Evolutionary conservation across 1,140 invertebrate genomes (phyloP).

Genomic region (Periplaneta americana): DNA sequence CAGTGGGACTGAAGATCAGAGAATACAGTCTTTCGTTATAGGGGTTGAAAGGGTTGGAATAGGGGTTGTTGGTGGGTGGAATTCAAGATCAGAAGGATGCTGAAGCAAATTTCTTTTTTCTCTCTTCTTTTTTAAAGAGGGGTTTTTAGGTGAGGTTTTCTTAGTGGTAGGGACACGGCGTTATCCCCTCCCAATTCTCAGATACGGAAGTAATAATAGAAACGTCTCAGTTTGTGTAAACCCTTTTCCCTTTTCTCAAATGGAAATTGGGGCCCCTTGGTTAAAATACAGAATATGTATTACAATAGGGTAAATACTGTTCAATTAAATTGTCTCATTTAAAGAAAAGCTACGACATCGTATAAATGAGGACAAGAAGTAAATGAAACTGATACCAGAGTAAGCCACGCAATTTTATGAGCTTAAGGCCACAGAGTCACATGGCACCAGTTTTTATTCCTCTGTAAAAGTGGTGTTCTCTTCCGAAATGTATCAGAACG

Average conservation of each 20-base stretch:
- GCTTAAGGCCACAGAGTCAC: no score
- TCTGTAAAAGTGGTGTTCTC: no score
- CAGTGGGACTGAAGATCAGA: neutral
- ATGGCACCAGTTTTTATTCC: no score
- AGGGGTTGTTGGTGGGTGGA: neutral
- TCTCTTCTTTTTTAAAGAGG: neutral
- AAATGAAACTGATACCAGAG: no score
- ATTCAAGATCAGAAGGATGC: neutral
- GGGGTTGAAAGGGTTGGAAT: neutral
- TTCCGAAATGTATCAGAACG: no score
- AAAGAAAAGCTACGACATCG: neutral
- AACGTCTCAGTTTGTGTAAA: neutral
- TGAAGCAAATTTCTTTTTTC: neutral
- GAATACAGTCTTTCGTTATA: neutral
- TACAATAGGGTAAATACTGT: neutral
- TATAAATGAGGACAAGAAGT: no score
- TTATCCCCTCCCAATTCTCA: neutral
- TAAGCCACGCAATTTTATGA: no score
- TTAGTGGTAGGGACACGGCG: neutral
- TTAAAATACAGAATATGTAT: no score
- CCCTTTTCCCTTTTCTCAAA: neutral
- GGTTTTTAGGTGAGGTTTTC: neutral
- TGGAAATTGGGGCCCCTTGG: neutral
- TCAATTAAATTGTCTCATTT: neutral
- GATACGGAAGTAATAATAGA: neutral